phyloP scores from a whole-genome alignment of 2,113 vertebrate genomes.

The Lontra canadensis region DNA sequence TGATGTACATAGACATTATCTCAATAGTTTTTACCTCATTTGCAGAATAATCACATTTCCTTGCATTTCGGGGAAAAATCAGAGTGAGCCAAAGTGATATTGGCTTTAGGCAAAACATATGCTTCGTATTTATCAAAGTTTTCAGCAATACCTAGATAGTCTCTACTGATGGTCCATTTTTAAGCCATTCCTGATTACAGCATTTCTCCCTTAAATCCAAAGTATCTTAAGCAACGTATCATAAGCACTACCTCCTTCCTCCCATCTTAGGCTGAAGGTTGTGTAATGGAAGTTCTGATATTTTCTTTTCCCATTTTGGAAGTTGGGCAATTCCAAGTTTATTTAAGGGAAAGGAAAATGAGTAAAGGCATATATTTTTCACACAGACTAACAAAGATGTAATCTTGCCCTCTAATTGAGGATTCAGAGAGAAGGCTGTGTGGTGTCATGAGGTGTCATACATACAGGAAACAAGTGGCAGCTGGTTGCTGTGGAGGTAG shows the following conservation, averaged over 20 bases:
- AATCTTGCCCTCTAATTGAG: conserved; percentile 26
- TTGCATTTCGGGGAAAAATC: neutral
- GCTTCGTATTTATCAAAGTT: conserved; percentile 46
- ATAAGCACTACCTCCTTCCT: neutral
- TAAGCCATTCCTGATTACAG: neutral
- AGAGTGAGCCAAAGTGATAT: neutral
- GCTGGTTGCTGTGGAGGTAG: conserved; percentile 36
- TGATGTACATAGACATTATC: neutral
- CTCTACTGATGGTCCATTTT: neutral
- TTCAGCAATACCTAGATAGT: neutral
- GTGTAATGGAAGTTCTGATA: neutral
- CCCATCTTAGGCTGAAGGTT: neutral
- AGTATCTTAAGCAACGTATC: neutral
- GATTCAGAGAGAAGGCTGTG: conserved; percentile 44
- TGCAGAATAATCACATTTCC: neutral
- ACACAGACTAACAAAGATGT: neutral
- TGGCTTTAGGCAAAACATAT: conserved; percentile 54
- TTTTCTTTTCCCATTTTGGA: conserved; percentile 35
- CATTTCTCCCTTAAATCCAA: neutral
- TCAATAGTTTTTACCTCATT: neutral
- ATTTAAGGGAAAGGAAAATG: neutral
- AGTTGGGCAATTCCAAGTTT: neutral
- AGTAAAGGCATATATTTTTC: neutral
- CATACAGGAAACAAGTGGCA: conserved; percentile 48
- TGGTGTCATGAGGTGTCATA: conserved; percentile 31